These are phyloP conservation scores for Temnothorax nylanderi DNA, from an alignment of 1,140 invertebrate genomes.

Conservation along the genomic window DNA sequence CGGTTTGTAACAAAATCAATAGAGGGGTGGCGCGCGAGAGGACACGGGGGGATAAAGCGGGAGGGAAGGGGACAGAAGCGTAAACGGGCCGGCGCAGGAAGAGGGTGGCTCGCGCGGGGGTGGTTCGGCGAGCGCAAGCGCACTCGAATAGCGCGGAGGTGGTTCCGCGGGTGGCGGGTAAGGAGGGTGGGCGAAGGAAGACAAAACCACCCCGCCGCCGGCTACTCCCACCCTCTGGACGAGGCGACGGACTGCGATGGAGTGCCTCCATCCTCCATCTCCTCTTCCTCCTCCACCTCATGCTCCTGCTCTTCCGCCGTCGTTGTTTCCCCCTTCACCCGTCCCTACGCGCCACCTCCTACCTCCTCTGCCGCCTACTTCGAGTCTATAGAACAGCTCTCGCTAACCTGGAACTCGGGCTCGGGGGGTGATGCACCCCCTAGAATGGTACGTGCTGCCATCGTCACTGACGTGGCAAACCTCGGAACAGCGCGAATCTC, in stretches of 20 bases:
- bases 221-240: constrained; percentile 74
- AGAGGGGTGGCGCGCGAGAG: constrained; percentile 85
- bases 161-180: constrained; percentile 60
- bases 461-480: constrained; percentile 49
- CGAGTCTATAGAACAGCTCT: constrained; percentile 54
- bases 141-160: constrained; percentile 56
- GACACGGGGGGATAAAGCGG: constrained; percentile 71
- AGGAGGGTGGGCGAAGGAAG: constrained; percentile 72
- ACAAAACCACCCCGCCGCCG: constrained; percentile 75
- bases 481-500: constrained; percentile 60
- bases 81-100: constrained; percentile 59
- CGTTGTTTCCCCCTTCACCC: constrained; percentile 34
- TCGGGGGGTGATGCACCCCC: constrained; percentile 58
- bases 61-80: constrained; percentile 44
- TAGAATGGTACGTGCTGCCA: constrained; percentile 79
- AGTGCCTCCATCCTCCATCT: constrained; percentile 79
- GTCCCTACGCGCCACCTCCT: constrained; percentile 43
- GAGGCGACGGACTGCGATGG: constrained; percentile 85
- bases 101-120: constrained; percentile 60
- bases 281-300: constrained; percentile 43
- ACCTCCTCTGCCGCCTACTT: constrained; percentile 44
- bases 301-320: constrained; percentile 50
- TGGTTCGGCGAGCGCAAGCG: constrained; percentile 68
- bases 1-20: constrained; percentile 86
- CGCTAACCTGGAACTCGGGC: constrained; percentile 58